Conservation (phyloP, 2,113 vertebrate species). For the Syngnathus floridae region DNA sequence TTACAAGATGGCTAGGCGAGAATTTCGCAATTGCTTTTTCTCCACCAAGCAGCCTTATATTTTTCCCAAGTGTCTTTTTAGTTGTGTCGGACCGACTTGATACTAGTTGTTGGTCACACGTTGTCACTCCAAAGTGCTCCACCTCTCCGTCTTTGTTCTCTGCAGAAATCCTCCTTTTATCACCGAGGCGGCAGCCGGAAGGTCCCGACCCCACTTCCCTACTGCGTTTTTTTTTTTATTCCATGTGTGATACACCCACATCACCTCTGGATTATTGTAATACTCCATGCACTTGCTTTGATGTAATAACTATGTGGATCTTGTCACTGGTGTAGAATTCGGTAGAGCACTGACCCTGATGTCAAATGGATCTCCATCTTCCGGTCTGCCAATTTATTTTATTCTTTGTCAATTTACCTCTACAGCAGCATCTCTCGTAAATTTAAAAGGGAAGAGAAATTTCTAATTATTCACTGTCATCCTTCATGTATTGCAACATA, state of each 20-base stretch:
- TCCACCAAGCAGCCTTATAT: constrained; percentile 11
- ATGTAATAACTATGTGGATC: constrained; percentile 66
- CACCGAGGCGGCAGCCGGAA: constrained; percentile 53
- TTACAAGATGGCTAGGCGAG: constrained; percentile 4
- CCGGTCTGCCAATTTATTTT: neutral
- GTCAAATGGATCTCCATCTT: constrained; percentile 14
- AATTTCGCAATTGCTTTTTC: constrained; percentile 10
- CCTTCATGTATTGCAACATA: neutral
- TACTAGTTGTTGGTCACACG: constrained; percentile 49
- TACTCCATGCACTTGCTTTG: constrained; percentile 60
- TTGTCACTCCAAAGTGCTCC: constrained; percentile 38
- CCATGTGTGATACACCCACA: constrained; percentile 47
- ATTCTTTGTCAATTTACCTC: neutral
- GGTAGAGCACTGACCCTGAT: constrained; percentile 43
- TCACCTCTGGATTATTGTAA: constrained; percentile 60
- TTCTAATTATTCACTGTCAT: constrained; percentile 4
- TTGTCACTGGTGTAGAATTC: constrained; percentile 50
- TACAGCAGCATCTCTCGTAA: neutral
- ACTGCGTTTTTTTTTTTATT: constrained; percentile 58
- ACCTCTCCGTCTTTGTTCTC: constrained; percentile 54
- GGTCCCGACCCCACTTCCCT: constrained; percentile 67
- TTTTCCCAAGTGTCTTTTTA: constrained; percentile 10
- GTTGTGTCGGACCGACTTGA: constrained; percentile 18
- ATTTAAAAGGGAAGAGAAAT: neutral
- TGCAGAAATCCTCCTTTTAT: constrained; percentile 67